Evolutionary conservation across 2,888 invertebrate genomes (phyloP), one percentile per base, ranked within the genome.

Genomic region (Zeuzera pyrina): DNA sequence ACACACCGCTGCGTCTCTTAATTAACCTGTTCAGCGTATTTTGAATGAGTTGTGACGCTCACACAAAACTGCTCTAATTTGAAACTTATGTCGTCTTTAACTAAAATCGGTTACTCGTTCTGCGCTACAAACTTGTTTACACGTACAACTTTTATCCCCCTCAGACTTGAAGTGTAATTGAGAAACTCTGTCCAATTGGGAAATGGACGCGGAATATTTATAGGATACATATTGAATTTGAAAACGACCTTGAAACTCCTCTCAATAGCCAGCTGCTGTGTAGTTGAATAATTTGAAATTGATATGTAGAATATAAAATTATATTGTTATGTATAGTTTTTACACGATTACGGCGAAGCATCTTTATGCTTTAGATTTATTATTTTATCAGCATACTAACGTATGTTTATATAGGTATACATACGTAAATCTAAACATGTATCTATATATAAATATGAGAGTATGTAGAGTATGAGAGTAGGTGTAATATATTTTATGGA

Each of bases 11-110:
- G 66, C 53, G 43, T 52, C 59, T 52, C 62, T 68, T 74, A 73
- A 76, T 74, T 76, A 74, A 70, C 68, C 54, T 43, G 62, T 68
- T 69, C 65, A 65, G 65, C 64, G 58, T 69, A 66, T 71, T 74
- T 66, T 60, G 64, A 73, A 69, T 57, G 58, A 61, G 62, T 61
- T 49, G 50, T 46, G 48, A 52, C 42, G 49, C 43, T 44, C 46
- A 52, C 31, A 28, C 15, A 28, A 28, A 15, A 14, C 15, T 10
- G 49, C 35, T 42, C 49, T 51, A 56, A 65, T 66, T 59, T 52
- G 36, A 41, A 61, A 57, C 54, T 56, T 59, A 52, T 49, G 45
- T 48, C 37, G 38, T 57, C 57, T 58, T 57, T 29, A 55, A 55
- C 47, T 50, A 40, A 52, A 49, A 52, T 45, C 36, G 45, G 56